Evolutionary conservation across 2,113 vertebrate species (phyloP).

Genomic region (Psittacara wagleri): DNA sequence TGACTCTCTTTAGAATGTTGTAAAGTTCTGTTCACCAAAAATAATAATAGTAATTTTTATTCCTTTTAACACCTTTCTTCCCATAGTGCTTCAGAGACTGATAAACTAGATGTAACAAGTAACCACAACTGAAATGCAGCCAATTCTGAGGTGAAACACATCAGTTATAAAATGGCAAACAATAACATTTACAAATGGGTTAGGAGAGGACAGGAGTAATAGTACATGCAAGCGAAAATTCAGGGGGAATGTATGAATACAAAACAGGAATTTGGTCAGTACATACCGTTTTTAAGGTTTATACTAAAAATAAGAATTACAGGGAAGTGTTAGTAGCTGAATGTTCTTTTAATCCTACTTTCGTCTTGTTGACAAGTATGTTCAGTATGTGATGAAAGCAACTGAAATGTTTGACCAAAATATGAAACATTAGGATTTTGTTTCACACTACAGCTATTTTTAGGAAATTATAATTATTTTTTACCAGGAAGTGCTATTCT

Average conservation of each 20-base stretch:
- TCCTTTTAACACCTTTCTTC: slow-evolving; percentile 14
- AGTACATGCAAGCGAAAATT: not conserved
- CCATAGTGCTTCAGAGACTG: not conserved
- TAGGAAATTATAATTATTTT: not conserved
- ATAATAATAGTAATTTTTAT: not conserved
- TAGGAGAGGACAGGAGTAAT: not conserved
- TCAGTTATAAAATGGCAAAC: slow-evolving; percentile 4
- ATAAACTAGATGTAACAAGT: not conserved
- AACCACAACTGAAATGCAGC: slow-evolving; percentile 1
- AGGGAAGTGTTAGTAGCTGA: not conserved
- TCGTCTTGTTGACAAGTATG: not conserved
- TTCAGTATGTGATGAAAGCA: not conserved
- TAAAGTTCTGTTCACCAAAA: slow-evolving; percentile 1
- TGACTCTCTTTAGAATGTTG: not conserved
- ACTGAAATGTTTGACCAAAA: not conserved
- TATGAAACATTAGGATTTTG: not conserved
- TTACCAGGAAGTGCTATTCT: not conserved
- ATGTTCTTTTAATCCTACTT: not conserved
- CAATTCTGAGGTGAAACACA: not conserved
- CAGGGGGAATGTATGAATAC: not conserved
- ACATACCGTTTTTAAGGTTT: not conserved
- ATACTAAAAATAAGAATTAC: not conserved
- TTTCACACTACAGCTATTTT: not conserved
- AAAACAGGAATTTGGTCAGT: slow-evolving; percentile 1
- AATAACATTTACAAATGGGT: slow-evolving; percentile 11